Percentiles rank a stretch among this genome's conserved stretches.
phyloP scores from a whole-genome alignment of 1,140 invertebrate species.

The Coboldia fuscipes region DNA sequence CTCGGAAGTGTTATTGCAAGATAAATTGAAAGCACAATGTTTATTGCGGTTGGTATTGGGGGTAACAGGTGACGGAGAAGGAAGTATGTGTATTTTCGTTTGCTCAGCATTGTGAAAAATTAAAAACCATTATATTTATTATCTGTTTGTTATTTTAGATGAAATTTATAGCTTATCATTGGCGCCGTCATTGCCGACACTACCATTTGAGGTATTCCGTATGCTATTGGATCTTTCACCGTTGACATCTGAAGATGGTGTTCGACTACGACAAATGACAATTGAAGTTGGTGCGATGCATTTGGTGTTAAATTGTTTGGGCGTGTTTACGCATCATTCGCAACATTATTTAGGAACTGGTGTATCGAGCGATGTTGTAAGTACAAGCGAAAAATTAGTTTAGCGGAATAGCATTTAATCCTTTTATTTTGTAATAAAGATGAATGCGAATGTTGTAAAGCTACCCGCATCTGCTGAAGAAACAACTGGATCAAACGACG shows the following conservation, averaged over 20 bases:
- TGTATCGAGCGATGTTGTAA: neutral
- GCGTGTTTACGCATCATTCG: slow-evolving; percentile 69
- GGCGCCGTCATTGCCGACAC: slow-evolving; percentile 53
- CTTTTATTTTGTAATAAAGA: too few relatives aligned
- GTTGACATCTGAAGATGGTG: slow-evolving; percentile 59
- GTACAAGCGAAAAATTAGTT: neutral
- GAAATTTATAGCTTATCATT: slow-evolving; percentile 56
- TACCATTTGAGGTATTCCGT: slow-evolving; percentile 71
- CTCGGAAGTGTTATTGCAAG: slow-evolving; percentile 64
- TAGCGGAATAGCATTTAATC: too few relatives aligned
- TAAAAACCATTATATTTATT: slow-evolving; percentile 14
- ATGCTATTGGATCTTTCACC: slow-evolving; percentile 58
- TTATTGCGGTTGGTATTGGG: slow-evolving; percentile 66
- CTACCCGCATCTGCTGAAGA: neutral
- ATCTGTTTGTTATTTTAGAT: slow-evolving; percentile 20
- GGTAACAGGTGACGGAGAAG: slow-evolving; percentile 77
- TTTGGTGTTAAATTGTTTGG: slow-evolving; percentile 64
- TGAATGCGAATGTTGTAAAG: neutral
- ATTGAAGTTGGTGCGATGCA: slow-evolving; percentile 66
- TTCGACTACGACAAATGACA: slow-evolving; percentile 51
- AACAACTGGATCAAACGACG: slow-evolving; percentile 21
- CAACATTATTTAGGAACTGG: slow-evolving; percentile 12
- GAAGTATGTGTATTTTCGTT: slow-evolving; percentile 29
- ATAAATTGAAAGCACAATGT: slow-evolving; percentile 65
- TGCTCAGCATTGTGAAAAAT: too few relatives aligned